Evolutionary conservation across 2,113 vertebrate genomes (phyloP).

Genomic region (Petrocephalus zakoni): DNA sequence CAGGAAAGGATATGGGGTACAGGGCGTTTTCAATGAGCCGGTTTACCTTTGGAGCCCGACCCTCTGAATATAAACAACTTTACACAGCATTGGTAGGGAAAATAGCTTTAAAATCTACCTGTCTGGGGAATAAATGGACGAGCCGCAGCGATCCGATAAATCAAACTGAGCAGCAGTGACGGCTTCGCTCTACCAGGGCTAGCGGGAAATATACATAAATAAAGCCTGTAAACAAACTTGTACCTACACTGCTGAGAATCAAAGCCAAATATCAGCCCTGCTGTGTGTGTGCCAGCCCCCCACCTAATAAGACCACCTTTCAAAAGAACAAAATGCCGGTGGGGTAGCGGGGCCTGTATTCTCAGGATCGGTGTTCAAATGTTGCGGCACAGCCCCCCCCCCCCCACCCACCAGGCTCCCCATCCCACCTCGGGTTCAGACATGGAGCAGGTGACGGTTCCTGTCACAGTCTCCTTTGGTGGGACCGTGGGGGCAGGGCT

Average conservation of each 20-base stretch:
- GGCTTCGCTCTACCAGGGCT: not conserved
- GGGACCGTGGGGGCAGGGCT: not conserved
- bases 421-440: not conserved
- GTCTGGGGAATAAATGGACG: not conserved
- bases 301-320: not conserved
- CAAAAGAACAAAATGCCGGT: not conserved
- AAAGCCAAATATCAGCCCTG: slow-evolving; percentile 1
- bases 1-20: not conserved
- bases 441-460: not conserved
- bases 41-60: not conserved
- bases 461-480: not conserved
- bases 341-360: not conserved
- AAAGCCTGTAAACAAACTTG: not conserved
- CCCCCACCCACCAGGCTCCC: not conserved
- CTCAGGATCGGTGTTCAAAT: not conserved
- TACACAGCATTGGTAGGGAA: not conserved
- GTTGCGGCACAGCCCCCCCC: not conserved
- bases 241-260: not conserved
- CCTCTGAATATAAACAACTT: not conserved
- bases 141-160: not conserved
- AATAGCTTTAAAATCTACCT: not conserved
- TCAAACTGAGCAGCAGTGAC: not conserved
- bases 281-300: not conserved
- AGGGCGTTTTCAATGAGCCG: not conserved
- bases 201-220: not conserved